Evolutionary conservation across 2,113 vertebrate species (phyloP).

Genomic region (Gobio gobio): DNA sequence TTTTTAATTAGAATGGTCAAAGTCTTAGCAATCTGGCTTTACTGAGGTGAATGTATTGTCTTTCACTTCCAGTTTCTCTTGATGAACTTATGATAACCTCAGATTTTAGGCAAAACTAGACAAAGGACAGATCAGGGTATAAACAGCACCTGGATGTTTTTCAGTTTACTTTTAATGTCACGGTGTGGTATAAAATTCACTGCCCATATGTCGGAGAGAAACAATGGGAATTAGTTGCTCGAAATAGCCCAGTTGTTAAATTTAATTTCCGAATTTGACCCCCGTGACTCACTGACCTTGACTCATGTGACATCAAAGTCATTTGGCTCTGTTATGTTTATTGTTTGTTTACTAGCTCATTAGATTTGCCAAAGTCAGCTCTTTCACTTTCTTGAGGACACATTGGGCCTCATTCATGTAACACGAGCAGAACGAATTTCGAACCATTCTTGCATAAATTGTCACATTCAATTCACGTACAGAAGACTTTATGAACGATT

Average conservation of each 20-base stretch:
- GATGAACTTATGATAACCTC: conserved; percentile 79
- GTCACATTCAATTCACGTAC: neutral
- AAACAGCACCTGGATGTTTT: conserved; percentile 70
- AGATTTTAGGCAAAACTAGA: conserved; percentile 60
- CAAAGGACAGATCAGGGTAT: conserved; percentile 63
- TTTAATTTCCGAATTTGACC: conserved; percentile 29
- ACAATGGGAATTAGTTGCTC: conserved; percentile 45
- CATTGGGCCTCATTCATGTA: neutral
- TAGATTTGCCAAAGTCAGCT: conserved; percentile 6
- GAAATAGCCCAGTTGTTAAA: conserved; percentile 51
- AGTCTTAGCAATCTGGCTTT: conserved; percentile 59
- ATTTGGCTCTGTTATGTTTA: conserved; percentile 10
- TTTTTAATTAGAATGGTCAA: conserved; percentile 61
- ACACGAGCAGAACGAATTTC: neutral
- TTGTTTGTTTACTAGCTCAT: conserved; percentile 26
- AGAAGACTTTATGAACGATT: neutral
- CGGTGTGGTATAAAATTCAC: conserved; percentile 60
- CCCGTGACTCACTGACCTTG: conserved; percentile 27
- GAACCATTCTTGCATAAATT: neutral
- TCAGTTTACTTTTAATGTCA: conserved; percentile 70
- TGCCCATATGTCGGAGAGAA: conserved; percentile 45
- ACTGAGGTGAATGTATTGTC: conserved; percentile 73
- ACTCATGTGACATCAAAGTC: neutral
- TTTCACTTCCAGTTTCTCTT: conserved; percentile 77
- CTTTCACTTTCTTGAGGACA: conserved; percentile 48